These are phyloP conservation scores for Perdita meconis DNA, from an alignment of 2,888 invertebrate genomes.

Conservation along the genomic window DNA sequence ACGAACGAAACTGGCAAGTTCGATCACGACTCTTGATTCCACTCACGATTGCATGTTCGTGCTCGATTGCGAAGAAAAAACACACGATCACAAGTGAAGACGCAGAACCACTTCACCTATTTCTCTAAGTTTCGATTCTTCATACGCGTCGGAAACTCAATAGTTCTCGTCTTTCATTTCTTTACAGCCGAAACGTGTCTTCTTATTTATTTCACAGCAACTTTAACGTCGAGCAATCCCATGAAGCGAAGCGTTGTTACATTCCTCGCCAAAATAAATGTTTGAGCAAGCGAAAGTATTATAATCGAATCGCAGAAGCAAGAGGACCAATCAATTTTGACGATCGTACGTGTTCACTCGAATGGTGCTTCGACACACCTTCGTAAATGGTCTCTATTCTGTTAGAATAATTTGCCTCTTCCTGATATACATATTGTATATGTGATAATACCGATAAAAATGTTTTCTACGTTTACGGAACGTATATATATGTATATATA, in stretches of 20 bases:
- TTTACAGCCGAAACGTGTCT: not conserved
- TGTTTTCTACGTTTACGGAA: conserved; percentile 54
- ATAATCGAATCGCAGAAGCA: conserved; percentile 2
- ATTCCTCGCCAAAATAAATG: conserved; percentile 26
- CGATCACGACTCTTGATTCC: conserved; percentile 5
- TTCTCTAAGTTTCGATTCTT: not conserved
- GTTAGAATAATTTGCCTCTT: conserved; percentile 46
- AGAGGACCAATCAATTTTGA: conserved; percentile 12
- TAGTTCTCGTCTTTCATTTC: not conserved
- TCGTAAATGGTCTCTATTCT: not conserved
- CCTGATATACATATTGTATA: conserved; percentile 45
- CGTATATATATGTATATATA: conserved; percentile 52
- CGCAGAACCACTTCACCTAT: not conserved
- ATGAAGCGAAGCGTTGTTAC: conserved; percentile 8
- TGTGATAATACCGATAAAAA: conserved; percentile 56
- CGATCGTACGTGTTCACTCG: not conserved
- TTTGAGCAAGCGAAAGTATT: conserved; percentile 19
- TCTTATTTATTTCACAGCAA: not conserved
- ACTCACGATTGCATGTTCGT: not conserved
- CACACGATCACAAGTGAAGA: too few species aligned
- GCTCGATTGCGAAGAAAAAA: not conserved
- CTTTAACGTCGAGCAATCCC: not conserved
- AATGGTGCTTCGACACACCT: not conserved
- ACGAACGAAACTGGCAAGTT: conserved; percentile 15
- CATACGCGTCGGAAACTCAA: not conserved